Percentiles rank a stretch among this genome's conserved stretches.
These are phyloP conservation scores for Ichneumon xanthorius DNA, from an alignment of 2,888 invertebrate genomes.

Conservation along the genomic window DNA sequence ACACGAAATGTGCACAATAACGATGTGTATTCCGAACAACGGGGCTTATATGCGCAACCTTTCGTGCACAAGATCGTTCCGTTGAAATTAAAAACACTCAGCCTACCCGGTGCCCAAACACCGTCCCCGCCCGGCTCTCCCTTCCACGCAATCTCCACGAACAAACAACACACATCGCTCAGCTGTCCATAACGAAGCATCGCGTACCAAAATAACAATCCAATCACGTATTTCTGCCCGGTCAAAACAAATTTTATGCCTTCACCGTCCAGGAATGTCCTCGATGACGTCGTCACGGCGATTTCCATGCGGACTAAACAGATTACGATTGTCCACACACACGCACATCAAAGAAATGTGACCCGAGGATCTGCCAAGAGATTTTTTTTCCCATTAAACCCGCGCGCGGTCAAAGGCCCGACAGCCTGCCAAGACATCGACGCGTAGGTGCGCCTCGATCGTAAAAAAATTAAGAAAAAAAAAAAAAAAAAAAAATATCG, in stretches of 20 bases:
- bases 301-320: not conserved
- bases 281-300: not conserved
- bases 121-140: too few species aligned
- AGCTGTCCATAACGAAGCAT: too few species aligned
- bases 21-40: too few species aligned
- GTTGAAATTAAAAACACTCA: too few species aligned
- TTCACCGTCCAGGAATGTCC: not conserved
- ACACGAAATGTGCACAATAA: too few species aligned
- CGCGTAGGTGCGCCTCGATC: conserved; percentile 14
- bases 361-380: conserved; percentile 15
- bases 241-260: not conserved
- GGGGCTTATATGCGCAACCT: too few species aligned
- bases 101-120: too few species aligned
- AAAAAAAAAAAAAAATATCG: conserved; percentile 24
- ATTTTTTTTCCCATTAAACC: conserved; percentile 13
- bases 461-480: conserved; percentile 19
- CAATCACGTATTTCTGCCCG: not conserved
- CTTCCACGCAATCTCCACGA: not conserved
- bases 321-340: not conserved
- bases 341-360: not conserved
- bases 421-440: not conserved
- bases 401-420: conserved; percentile 5
- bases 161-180: too few species aligned
- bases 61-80: too few species aligned
- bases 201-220: not conserved